Evolutionary conservation across 2,888 invertebrate species (phyloP).

Genomic region (Caenorhabditis sulstoni): DNA sequence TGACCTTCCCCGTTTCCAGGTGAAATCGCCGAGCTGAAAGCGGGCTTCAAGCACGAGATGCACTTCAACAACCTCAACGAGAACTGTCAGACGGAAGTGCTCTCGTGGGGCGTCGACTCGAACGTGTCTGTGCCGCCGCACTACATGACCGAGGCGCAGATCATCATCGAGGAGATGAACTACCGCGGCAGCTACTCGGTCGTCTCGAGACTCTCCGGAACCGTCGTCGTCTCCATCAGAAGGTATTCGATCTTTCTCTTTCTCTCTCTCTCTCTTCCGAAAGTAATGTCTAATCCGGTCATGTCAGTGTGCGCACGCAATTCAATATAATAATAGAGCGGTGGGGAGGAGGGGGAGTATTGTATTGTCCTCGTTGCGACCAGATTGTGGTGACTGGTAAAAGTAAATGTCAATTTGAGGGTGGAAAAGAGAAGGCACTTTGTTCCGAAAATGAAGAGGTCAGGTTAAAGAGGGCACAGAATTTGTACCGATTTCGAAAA

Average conservation of each 20-base stretch:
- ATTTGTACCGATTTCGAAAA: background rate
- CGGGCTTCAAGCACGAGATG: constrained; percentile 81
- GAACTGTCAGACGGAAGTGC: constrained; percentile 80
- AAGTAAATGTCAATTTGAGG: constrained; percentile 48
- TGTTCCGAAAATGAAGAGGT: constrained; percentile 19
- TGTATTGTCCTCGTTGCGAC: constrained; percentile 32
- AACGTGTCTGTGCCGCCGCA: constrained; percentile 81
- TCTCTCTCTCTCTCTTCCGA: too few species aligned
- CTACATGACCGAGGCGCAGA: constrained; percentile 81
- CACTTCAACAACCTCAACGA: constrained; percentile 81
- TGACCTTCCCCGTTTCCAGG: constrained; percentile 74
- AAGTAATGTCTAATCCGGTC: constrained; percentile 57
- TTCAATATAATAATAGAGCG: constrained; percentile 37
- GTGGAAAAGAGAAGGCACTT: constrained; percentile 10
- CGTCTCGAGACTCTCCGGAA: constrained; percentile 77
- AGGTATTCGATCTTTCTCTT: too few species aligned
- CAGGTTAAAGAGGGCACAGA: background rate
- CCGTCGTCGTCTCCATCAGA: constrained; percentile 74
- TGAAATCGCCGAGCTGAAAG: constrained; percentile 81
- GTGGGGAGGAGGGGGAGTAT: constrained; percentile 13
- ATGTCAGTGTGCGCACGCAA: constrained; percentile 23
- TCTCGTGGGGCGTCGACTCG: constrained; percentile 83
- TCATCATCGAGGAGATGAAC: constrained; percentile 82
- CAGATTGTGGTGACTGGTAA: constrained; percentile 40
- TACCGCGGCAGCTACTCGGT: constrained; percentile 81